phyloP scores from a whole-genome alignment of 2,797 vertebrate genomes.

The Galago senegalensis region DNA sequence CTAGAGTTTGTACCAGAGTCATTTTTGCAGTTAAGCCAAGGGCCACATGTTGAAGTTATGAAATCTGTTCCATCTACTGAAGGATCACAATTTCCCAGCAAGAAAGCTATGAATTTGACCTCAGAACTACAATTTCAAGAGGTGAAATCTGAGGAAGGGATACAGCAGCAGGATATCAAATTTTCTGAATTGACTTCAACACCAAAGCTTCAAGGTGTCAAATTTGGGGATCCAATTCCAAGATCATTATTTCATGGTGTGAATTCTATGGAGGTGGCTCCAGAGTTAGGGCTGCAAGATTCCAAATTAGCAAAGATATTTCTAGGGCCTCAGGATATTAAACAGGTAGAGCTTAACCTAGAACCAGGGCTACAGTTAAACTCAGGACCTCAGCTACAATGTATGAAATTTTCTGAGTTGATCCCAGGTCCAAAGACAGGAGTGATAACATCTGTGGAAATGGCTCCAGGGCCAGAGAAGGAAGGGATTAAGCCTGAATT shows the following conservation, averaged over 20 bases:
- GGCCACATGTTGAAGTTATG: background rate
- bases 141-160: background rate
- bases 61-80: constrained; percentile 24
- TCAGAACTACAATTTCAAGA: constrained; percentile 53
- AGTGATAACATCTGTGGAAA: background rate
- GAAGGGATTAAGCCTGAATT: constrained; percentile 46
- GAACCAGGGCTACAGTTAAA: constrained; percentile 35
- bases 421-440: constrained; percentile 47
- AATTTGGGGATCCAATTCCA: constrained; percentile 12
- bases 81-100: constrained; percentile 40
- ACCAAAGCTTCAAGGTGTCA: constrained; percentile 61
- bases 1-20: constrained; percentile 4
- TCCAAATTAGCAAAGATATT: constrained; percentile 15
- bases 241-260: background rate
- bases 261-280: constrained; percentile 6
- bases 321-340: constrained; percentile 11
- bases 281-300: constrained; percentile 47
- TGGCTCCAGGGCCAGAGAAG: constrained; percentile 7
- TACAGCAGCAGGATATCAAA: constrained; percentile 15
- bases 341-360: background rate
- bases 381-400: constrained; percentile 21
- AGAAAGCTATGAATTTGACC: background rate
- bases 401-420: constrained; percentile 49
- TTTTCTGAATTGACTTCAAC: constrained; percentile 37
- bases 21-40: constrained; percentile 42